Evolutionary conservation across 2,888 invertebrate species (phyloP).

Genomic region (Chalcosyrphus nemorum): DNA sequence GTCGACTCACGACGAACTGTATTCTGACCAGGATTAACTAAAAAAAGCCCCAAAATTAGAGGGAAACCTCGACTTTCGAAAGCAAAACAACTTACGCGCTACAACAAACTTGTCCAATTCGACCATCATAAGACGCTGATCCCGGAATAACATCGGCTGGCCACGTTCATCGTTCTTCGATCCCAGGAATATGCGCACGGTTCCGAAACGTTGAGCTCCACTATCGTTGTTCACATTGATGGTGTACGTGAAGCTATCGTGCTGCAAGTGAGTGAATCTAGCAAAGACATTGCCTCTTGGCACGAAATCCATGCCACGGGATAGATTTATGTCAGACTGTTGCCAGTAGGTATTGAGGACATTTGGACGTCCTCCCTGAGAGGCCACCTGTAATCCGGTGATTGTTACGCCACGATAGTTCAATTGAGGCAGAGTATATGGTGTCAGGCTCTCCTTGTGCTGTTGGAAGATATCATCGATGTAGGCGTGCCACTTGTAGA

Average conservation of each 20-base stretch:
- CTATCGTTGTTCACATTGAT: constrained; percentile 85
- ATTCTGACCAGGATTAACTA: constrained; percentile 87
- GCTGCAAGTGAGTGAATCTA: constrained; percentile 89
- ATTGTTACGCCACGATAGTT: constrained; percentile 84
- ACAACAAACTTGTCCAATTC: constrained; percentile 87
- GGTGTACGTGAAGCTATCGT: constrained; percentile 87
- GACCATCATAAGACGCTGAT: constrained; percentile 86
- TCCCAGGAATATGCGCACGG: constrained; percentile 86
- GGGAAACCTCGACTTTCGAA: neutral
- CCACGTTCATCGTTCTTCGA: constrained; percentile 87
- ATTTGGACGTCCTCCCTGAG: constrained; percentile 84
- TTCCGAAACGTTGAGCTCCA: constrained; percentile 83
- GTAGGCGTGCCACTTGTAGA: constrained; percentile 93
- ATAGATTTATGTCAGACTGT: constrained; percentile 89
- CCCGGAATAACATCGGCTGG: constrained; percentile 84
- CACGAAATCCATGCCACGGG: constrained; percentile 91
- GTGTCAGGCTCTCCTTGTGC: constrained; percentile 87
- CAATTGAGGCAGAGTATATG: constrained; percentile 83
- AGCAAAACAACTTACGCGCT: constrained; percentile 82
- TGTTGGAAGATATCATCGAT: constrained; percentile 90
- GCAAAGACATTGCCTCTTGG: constrained; percentile 89
- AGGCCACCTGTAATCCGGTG: constrained; percentile 83
- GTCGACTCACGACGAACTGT: constrained; percentile 86
- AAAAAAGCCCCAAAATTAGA: constrained; percentile 44
- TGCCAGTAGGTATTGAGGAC: constrained; percentile 89